Percentiles rank a stretch among this genome's conserved stretches.
Conservation (phyloP, 2,797 vertebrate genomes). For the Rhodeus uyekii region DNA sequence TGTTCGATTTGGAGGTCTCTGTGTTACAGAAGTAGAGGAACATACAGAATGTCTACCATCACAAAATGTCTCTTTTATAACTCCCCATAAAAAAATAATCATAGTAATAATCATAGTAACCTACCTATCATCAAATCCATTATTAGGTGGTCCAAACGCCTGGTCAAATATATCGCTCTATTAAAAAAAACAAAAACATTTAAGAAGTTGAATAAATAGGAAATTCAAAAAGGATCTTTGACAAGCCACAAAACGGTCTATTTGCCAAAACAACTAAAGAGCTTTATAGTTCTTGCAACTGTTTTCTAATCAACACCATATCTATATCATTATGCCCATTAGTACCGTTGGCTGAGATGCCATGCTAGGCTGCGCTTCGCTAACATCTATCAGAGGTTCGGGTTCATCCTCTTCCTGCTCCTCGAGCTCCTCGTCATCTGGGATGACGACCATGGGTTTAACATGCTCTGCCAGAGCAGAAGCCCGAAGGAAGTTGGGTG, state of each 20-base stretch:
- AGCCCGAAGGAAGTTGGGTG: conserved; percentile 93
- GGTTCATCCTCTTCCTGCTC: conserved; percentile 83
- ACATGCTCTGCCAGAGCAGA: conserved; percentile 93
- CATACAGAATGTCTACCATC: not conserved
- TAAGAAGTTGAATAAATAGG: not conserved
- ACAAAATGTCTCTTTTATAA: not conserved
- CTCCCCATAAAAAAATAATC: conserved; percentile 2
- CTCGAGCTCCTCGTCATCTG: conserved; percentile 84
- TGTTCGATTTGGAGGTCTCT: conserved; percentile 92
- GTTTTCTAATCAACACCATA: not conserved
- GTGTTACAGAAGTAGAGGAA: conserved; percentile 22
- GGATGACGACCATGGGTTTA: conserved; percentile 95
- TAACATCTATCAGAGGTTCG: conserved; percentile 90
- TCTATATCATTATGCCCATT: not conserved
- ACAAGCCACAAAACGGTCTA: not conserved
- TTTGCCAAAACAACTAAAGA: too few relatives aligned
- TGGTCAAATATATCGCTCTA: conserved; percentile 90
- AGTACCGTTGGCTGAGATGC: conserved; percentile 66
- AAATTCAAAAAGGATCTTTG: not conserved
- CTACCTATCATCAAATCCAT: conserved; percentile 88
- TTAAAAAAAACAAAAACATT: conserved; percentile 31
- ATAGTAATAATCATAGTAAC: conserved; percentile 34
- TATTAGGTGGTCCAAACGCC: conserved; percentile 90
- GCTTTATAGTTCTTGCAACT: not conserved
- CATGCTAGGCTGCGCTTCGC: conserved; percentile 67